phyloP scores from a whole-genome alignment of 2,113 vertebrate species.

The Xenopus borealis region DNA sequence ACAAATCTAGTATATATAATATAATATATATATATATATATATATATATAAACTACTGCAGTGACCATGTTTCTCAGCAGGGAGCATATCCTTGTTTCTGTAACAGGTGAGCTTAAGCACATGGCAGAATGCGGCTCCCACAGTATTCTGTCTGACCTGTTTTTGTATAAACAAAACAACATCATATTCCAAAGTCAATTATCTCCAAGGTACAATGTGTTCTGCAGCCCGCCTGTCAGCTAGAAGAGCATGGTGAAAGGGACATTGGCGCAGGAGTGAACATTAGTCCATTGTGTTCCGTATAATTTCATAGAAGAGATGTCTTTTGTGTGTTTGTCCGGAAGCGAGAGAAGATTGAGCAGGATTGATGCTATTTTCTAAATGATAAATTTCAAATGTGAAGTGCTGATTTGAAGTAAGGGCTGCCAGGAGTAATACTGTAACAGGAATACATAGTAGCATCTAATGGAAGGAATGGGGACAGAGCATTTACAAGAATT shows the following conservation, averaged over 20 bases:
- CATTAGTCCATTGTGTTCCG: constrained; percentile 62
- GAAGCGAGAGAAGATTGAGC: constrained; percentile 53
- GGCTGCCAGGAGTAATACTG: background rate
- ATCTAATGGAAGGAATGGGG: no score
- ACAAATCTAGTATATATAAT: no score
- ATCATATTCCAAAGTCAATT: constrained; percentile 71
- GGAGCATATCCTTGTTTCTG: background rate
- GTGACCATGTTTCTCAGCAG: background rate
- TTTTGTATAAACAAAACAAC: constrained; percentile 76
- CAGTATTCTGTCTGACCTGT: constrained; percentile 66
- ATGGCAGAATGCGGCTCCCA: constrained; percentile 57
- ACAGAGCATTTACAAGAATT: no score
- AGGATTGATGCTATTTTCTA: constrained; percentile 63
- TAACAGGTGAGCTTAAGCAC: constrained; percentile 50
- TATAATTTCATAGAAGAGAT: constrained; percentile 62
- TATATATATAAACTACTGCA: no score
- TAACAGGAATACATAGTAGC: no score
- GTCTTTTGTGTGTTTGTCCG: constrained; percentile 33
- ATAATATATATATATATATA: no score
- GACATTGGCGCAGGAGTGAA: constrained; percentile 60
- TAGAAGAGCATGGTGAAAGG: constrained; percentile 61
- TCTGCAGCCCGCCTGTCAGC: constrained; percentile 62
- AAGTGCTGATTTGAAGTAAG: constrained; percentile 13
- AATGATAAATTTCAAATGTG: constrained; percentile 62
- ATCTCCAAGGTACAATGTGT: constrained; percentile 73